Percentiles rank a stretch among this genome's conserved stretches.
phyloP scores from a whole-genome alignment of 2,113 vertebrate species.

The Cynoglossus semilaevis region DNA sequence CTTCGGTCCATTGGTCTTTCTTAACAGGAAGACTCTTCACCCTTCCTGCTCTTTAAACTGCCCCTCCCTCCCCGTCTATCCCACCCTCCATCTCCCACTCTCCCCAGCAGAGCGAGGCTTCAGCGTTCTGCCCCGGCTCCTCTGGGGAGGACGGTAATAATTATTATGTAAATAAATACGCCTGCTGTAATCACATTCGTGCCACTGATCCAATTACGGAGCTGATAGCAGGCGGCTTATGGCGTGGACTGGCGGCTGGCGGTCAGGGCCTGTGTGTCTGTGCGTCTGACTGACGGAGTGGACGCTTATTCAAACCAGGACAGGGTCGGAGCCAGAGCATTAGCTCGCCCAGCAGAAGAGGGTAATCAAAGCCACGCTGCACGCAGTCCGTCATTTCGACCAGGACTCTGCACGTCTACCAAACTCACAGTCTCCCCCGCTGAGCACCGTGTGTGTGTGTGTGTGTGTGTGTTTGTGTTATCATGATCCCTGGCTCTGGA shows the following conservation, averaged over 20 bases:
- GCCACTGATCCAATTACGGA: slow-evolving; percentile 81
- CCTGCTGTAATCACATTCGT: slow-evolving; percentile 81
- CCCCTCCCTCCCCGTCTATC: slow-evolving; percentile 24
- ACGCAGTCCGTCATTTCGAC: slow-evolving; percentile 68
- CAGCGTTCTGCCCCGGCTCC: slow-evolving; percentile 45
- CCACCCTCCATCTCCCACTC: slow-evolving; percentile 55
- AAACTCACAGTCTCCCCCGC: slow-evolving; percentile 42
- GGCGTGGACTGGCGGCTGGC: slow-evolving; percentile 69
- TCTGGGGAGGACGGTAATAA: slow-evolving; percentile 79
- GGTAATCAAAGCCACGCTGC: slow-evolving; percentile 63
- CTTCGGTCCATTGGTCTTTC: slow-evolving; percentile 22
- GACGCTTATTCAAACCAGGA: slow-evolving; percentile 32
- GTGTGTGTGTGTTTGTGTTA: slow-evolving; percentile 50
- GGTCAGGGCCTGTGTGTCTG: slow-evolving; percentile 74
- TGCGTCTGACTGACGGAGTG: slow-evolving; percentile 29
- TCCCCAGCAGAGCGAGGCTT: slow-evolving; percentile 19
- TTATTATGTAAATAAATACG: slow-evolving; percentile 88
- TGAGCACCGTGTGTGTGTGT: slow-evolving; percentile 21
- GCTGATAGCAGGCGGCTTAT: slow-evolving; percentile 72
- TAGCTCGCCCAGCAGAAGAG: slow-evolving; percentile 48
- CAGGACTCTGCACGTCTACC: slow-evolving; percentile 55
- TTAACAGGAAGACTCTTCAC: slow-evolving; percentile 57
- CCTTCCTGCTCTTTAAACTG: slow-evolving; percentile 43
- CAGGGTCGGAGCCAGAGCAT: slow-evolving; percentile 32
- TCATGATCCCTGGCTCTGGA: slow-evolving; percentile 65